Evolutionary conservation across 2,888 invertebrate species (phyloP), one percentile per base, ranked within the genome.

Genomic region (Portevinia maculata): DNA sequence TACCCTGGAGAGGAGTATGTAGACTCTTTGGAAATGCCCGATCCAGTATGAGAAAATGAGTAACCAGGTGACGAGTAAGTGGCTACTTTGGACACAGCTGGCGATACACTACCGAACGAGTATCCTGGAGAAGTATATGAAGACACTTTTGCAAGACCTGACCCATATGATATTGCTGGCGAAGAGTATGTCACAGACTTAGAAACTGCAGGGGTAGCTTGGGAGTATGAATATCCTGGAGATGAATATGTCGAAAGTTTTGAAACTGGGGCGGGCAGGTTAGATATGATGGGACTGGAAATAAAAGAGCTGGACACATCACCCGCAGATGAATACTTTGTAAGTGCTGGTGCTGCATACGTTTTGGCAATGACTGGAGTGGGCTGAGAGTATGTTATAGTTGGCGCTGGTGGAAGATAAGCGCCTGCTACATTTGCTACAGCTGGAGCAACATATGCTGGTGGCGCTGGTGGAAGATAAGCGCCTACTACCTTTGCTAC

Each of bases 241-340:
- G 62, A 44, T n/a, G 84, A 85, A 32, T 64, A 75, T 1, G 79
- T 75, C 1, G 75, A 41, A n/a, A 79, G 2, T 15, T 76, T 76
- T 15, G 50, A 17, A 1, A 79, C 30, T 32, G 65, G 71, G 8
- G 67, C 84, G 9, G 79, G 57, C 37, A 71, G 13, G 48, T 89
- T 87, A 8, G 71, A 32, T 15, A 62, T 19, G 3, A 59, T 52
- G n/a, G 74, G 57, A n/a, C 57, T 57, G 8, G 67, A 60, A 9
- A 85, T 89, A 84, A 90, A 91, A 0, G 91, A 90, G 73, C 91
- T 90, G 19, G 91, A 89, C 1, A 92, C 91, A n/a, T 91, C 92
- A 7, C 91, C 92, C 0, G 92, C 92, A 0, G 88, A 88, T 19
- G 86, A 86, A 75, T 88, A 90, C 44, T 91, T 92, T 1, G 92